These are phyloP conservation scores for Drosophila colorata DNA, from an alignment of 2,888 invertebrate species.

Conservation along the genomic window DNA sequence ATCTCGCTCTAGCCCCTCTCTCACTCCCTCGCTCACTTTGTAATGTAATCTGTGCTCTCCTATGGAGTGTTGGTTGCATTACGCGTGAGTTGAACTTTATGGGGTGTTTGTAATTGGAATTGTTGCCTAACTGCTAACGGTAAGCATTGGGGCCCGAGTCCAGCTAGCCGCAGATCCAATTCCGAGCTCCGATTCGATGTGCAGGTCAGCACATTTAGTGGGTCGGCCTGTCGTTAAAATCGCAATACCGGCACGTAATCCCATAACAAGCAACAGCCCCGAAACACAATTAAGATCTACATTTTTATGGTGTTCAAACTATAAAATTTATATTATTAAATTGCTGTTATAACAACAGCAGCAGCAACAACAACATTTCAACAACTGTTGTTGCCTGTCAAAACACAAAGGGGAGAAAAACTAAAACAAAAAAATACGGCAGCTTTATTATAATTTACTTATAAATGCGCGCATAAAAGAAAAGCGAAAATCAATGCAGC, in stretches of 20 bases:
- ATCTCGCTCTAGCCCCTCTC: slow-evolving; percentile 5
- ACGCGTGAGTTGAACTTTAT: slow-evolving; percentile 64
- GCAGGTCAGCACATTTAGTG: slow-evolving; percentile 59
- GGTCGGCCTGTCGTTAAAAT: slow-evolving; percentile 60
- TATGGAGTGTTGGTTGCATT: slow-evolving; percentile 46
- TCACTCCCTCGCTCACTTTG: background rate
- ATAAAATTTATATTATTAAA: slow-evolving; percentile 78
- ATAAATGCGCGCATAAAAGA: slow-evolving; percentile 54
- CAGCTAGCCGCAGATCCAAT: slow-evolving; percentile 25
- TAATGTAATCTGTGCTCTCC: slow-evolving; percentile 23
- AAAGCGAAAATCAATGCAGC: slow-evolving; percentile 66
- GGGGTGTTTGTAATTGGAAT: slow-evolving; percentile 64
- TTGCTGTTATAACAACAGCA: slow-evolving; percentile 68
- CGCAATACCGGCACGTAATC: slow-evolving; percentile 76
- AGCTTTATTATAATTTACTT: slow-evolving; percentile 50
- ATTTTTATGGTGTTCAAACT: slow-evolving; percentile 79
- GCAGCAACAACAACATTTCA: slow-evolving; percentile 12
- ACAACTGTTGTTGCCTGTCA: slow-evolving; percentile 11
- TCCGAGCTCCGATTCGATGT: slow-evolving; percentile 38
- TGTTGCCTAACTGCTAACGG: slow-evolving; percentile 75
- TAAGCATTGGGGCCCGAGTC: slow-evolving; percentile 34
- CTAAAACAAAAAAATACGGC: slow-evolving; percentile 16
- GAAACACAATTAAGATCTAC: slow-evolving; percentile 75
- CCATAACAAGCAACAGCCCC: slow-evolving; percentile 67
- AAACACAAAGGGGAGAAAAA: slow-evolving; percentile 23